Base-by-base conservation (phyloP, 2,888 invertebrate genomes). In the Drosophila anceps region DNA sequence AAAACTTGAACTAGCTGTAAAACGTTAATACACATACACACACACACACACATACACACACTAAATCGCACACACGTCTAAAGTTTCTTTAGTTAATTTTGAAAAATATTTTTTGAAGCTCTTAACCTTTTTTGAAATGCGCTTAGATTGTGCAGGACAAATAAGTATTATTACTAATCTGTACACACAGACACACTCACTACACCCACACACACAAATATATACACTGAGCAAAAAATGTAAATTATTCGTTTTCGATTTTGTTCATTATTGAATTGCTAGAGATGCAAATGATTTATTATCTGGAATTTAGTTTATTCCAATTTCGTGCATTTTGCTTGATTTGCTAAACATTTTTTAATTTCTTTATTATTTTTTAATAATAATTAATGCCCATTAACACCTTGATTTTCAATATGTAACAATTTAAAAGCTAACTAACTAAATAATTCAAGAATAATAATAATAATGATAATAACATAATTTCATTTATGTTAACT, bases 241-340 rank as follows among this genome's bases (percentile, higher is more conserved):
- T 57, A 59, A 39, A 44, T 27, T 48, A 54, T 64, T 76, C 60
- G 31, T 54, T 65, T 53, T 64, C 41, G 44, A 44, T 18, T 55
- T 35, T 13, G 24, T 31, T 43, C 6, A 31, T 63, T 55, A 20
- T 29, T 29, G 20, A 62, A 54, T 44, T 54, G 37, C 50, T 53
- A 43, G 31, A 43, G 10, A 41, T 33, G 60, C 62, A 46, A 71
- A 55, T 70, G 46, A 57, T 37, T n/a, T n/a, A 57, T n/a, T 29
- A 57, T 1, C 18, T 50, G 44, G 44, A 37, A 67, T 80, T 79
- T 71, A 64, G 71, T 84, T 74, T 33, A 53, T 69, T 69, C 15
- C 48, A 62, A 65, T 80, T 44, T 50, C 68, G 72, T 88, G 88
- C 88, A 88, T 88, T 85, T 76, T 84, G 89, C 88, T 83, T 88